These are phyloP conservation scores for Emydoidea blandingii DNA, from an alignment of 2,797 vertebrate genomes.

Conservation along the genomic window DNA sequence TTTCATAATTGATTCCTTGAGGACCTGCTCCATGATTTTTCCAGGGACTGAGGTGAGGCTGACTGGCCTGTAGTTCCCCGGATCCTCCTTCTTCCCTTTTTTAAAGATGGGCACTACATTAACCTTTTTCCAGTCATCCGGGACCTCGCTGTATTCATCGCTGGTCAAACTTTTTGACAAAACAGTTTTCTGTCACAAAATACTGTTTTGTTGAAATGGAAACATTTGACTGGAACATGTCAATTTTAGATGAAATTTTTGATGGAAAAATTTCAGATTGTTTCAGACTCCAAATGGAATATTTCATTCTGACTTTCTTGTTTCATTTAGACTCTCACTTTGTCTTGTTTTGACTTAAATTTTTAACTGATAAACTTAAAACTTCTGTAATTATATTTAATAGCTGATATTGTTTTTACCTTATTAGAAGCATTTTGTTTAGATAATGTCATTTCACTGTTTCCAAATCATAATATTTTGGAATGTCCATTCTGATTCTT, in stretches of 20 bases:
- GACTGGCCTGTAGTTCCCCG: too few relatives aligned
- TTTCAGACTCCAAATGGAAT: conserved; percentile 14
- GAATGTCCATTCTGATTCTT: background rate
- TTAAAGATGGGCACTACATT: too few relatives aligned
- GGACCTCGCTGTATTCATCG: background rate
- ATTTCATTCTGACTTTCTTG: conserved; percentile 11
- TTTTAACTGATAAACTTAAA: background rate
- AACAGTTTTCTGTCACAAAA: background rate
- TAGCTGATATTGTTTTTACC: background rate
- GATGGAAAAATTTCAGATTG: background rate
- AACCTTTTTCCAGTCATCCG: too few relatives aligned
- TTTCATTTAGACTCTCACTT: background rate
- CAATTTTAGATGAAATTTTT: background rate
- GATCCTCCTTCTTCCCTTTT: too few relatives aligned
- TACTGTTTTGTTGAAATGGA: background rate
- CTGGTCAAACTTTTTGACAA: background rate
- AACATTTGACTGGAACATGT: accelerated
- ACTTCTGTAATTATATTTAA: background rate
- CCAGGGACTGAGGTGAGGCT: too few relatives aligned
- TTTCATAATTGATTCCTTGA: too few relatives aligned
- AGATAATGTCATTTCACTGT: background rate
- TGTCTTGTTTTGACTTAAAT: background rate
- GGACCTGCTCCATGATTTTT: too few relatives aligned
- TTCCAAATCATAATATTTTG: conserved; percentile 12
- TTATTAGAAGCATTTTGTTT: background rate